Evolutionary conservation across 2,888 invertebrate genomes (phyloP).

Genomic region (Gastracanthus pulcherrimus): DNA sequence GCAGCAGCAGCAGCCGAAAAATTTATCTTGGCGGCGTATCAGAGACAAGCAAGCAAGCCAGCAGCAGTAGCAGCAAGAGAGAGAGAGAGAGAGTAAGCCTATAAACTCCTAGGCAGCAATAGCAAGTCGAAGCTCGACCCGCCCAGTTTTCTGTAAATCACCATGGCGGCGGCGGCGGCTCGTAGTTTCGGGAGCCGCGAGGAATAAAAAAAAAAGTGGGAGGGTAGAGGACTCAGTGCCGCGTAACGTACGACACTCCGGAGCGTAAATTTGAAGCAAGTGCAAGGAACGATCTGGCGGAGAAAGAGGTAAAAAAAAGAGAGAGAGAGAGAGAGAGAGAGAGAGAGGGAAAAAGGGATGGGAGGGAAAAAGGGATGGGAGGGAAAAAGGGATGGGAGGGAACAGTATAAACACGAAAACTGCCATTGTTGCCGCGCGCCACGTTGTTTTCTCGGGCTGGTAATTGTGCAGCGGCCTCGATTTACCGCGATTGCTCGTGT

Average conservation of each 20-base stretch:
- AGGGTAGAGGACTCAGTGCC: not conserved
- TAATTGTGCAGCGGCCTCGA: constrained; percentile 15
- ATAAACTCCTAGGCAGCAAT: constrained; percentile 49
- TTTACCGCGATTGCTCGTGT: not conserved
- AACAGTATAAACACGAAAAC: constrained; percentile 25
- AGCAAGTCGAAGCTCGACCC: constrained; percentile 45
- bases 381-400: not conserved
- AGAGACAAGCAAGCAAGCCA: constrained; percentile 25
- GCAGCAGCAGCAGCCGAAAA: constrained; percentile 6
- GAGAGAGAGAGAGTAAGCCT: constrained; percentile 25
- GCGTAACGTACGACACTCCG: constrained; percentile 46
- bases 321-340: too few relatives aligned
- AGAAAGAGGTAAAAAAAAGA: not conserved
- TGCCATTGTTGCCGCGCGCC: not conserved
- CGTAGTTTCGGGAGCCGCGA: constrained; percentile 14
- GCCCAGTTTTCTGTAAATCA: constrained; percentile 57
- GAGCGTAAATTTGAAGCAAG: constrained; percentile 59
- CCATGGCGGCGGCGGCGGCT: not conserved
- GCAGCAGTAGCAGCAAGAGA: not conserved
- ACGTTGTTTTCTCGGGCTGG: not conserved
- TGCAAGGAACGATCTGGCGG: constrained; percentile 51
- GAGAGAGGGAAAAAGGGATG: too few relatives aligned
- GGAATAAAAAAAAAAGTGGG: constrained; percentile 9
- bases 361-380: not conserved
- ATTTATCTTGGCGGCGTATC: constrained; percentile 59